A percentile compares a stretch with the other conserved stretches of the same genome.
Conservation (phyloP, 2,113 vertebrate species). For the Passer montanus region DNA sequence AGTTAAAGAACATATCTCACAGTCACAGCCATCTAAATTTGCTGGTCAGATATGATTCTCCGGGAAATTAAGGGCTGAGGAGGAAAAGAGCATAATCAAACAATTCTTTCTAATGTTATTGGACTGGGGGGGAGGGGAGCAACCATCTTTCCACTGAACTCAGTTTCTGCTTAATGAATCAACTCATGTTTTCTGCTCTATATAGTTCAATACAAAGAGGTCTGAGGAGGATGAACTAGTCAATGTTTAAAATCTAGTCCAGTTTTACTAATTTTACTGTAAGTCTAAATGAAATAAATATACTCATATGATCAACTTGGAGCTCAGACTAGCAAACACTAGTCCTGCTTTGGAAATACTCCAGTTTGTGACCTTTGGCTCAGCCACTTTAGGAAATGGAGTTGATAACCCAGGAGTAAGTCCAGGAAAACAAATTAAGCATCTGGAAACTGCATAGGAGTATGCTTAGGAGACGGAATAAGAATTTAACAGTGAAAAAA, state of each 20-base stretch:
- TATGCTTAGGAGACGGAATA: background rate
- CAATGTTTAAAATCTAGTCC: background rate
- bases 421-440: background rate
- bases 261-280: background rate
- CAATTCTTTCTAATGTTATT: background rate
- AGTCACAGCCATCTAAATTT: background rate
- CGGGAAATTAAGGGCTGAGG: background rate
- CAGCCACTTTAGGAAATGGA: background rate
- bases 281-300: background rate
- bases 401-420: background rate
- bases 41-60: background rate
- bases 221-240: background rate
- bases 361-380: background rate
- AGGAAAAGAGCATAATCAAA: background rate
- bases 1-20: background rate
- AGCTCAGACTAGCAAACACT: background rate
- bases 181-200: background rate
- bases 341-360: background rate
- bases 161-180: background rate
- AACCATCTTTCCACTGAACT: background rate
- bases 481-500: background rate
- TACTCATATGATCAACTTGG: background rate
- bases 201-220: background rate
- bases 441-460: background rate
- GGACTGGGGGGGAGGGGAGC: background rate